A percentile compares a stretch with the other conserved stretches of the same genome.
phyloP scores from a whole-genome alignment of 2,888 invertebrate genomes.

The Magallana nippona region DNA sequence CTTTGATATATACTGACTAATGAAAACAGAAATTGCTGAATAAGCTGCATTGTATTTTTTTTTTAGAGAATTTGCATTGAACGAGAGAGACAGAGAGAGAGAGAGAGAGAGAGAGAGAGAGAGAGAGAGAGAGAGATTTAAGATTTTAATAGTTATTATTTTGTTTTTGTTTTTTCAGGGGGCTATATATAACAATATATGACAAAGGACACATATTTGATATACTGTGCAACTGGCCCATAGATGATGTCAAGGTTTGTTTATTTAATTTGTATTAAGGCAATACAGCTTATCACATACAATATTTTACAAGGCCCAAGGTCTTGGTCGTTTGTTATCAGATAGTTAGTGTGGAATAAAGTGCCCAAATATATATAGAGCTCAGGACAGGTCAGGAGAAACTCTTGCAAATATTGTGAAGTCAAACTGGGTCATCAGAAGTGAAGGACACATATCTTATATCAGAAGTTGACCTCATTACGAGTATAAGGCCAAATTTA shows the following conservation, averaged over 20 bases:
- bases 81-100: no score
- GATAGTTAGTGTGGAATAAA: not conserved
- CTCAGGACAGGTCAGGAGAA: not conserved
- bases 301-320: not conserved
- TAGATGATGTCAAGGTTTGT: slow-evolving; percentile 80
- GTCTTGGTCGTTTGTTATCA: not conserved
- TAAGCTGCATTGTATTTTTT: no score
- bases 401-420: not conserved
- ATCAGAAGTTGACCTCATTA: not conserved
- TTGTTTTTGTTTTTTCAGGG: slow-evolving; percentile 80
- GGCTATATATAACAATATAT: slow-evolving; percentile 96
- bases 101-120: no score
- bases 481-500: not conserved
- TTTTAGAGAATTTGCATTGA: no score
- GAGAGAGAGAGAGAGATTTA: not conserved
- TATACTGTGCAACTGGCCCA: slow-evolving; percentile 94
- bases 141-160: not conserved
- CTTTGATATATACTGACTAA: no score
- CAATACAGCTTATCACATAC: not conserved
- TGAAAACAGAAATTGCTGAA: no score
- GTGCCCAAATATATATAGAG: not conserved
- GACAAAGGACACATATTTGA: slow-evolving; percentile 97
- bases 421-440: not conserved
- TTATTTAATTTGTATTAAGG: not conserved
- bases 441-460: not conserved